These are phyloP conservation scores for Scomber scombrus DNA, from an alignment of 2,113 vertebrate species.

Conservation along the genomic window DNA sequence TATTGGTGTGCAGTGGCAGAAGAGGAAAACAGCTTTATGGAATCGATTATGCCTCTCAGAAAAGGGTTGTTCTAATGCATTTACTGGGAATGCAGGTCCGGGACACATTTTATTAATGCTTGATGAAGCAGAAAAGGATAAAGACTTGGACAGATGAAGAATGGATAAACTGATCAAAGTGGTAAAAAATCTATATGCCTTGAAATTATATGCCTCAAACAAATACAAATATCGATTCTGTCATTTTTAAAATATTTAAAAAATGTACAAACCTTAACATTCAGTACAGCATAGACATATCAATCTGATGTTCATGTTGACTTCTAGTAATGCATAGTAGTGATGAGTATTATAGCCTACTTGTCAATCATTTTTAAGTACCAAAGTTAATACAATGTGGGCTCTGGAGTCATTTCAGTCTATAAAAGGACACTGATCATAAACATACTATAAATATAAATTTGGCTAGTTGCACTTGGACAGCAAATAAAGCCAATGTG, in stretches of 20 bases:
- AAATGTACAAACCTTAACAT: background rate
- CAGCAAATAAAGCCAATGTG: background rate
- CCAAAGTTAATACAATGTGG: background rate
- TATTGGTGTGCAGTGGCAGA: slow-evolving; percentile 16
- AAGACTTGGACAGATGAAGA: background rate
- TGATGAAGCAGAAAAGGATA: background rate
- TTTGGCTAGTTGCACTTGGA: background rate
- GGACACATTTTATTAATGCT: slow-evolving; percentile 9
- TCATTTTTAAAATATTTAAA: background rate
- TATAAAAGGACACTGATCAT: background rate
- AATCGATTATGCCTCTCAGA: slow-evolving; percentile 28
- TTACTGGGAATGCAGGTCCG: background rate
- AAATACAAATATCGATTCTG: slow-evolving; percentile 10
- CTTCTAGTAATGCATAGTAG: background rate
- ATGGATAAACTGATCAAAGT: background rate
- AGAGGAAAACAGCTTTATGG: slow-evolving; percentile 24
- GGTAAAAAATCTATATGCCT: background rate
- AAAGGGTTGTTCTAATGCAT: slow-evolving; percentile 21
- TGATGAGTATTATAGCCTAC: background rate
- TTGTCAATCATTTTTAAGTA: background rate
- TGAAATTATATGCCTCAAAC: background rate
- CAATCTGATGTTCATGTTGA: background rate
- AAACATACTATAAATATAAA: background rate
- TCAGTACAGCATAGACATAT: background rate
- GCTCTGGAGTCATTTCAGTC: background rate